Base-by-base conservation (phyloP, 2,797 vertebrate species). In the Sebastes umbrosus region DNA sequence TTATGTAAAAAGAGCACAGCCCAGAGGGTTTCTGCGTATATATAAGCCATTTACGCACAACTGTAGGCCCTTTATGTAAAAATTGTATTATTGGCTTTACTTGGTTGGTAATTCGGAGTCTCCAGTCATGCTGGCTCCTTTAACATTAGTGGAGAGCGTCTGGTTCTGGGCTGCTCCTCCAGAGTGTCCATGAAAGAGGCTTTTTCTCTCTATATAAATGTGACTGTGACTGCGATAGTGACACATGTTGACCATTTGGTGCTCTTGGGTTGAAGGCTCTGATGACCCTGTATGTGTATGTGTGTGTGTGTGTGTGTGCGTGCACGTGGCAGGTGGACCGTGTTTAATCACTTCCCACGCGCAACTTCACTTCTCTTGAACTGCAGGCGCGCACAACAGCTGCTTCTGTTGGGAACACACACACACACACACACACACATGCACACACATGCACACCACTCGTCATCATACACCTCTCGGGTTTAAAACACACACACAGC, bases 261-360 rank as follows among this genome's bases (percentile, higher is more conserved):
- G 84, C 72, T 80, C 78, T 31, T 13, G 69, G 83, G 87, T 87
- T 87, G 80, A 85, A 82, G 34, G 75, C 16, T 78, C 46, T 91
- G 85, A 84, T 91, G 85, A 84, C 84, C 82, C 79, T 18, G 16
- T 25, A 34, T 27, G 27, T 18, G 75, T 6, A 25, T 25, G 4
- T 20, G 39, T 22, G 75, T 27, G 31, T 18, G 75, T 6, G n/a
- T 27, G 29, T 4, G 16, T 2, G 14, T 22, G 83, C 64, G 87
- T 71, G 86, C 82, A 80, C 75, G 86, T 65, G 92, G 94, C 94
- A 94, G 94, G 94, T 95, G 94, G 91, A 93, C 85, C 80, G 84
- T 87, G 92, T 90, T 88, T 90, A 93, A 93, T 91, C 91, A 85
- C 91, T 93, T 94, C 90, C 93, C 92, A 93, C 90, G 88, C 89